Percentiles rank a stretch among this genome's conserved stretches.
These are phyloP conservation scores for Illadopsis cleaveri DNA, from an alignment of 2,113 vertebrate species.

Conservation along the genomic window DNA sequence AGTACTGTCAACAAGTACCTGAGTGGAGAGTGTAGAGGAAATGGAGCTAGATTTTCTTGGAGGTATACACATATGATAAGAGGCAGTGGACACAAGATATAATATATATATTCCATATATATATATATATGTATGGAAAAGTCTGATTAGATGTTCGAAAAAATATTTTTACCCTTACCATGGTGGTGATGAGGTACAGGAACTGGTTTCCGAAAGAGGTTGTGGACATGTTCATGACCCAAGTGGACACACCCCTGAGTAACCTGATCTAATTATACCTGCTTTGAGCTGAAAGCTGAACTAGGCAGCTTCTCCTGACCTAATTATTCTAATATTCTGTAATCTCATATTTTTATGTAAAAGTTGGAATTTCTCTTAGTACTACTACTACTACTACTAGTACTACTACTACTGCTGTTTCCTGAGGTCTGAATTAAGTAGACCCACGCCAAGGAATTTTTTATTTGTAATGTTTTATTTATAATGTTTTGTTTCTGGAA, in stretches of 20 bases:
- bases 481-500: background rate
- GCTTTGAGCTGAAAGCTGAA: background rate
- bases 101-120: background rate
- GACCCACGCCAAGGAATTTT: background rate
- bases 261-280: background rate
- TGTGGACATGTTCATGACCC: background rate
- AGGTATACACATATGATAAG: background rate
- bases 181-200: background rate
- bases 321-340: background rate
- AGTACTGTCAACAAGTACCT: background rate
- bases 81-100: background rate
- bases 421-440: background rate
- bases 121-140: background rate
- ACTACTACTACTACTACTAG: background rate
- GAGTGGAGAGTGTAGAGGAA: background rate
- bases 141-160: background rate
- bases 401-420: background rate
- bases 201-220: background rate
- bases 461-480: background rate
- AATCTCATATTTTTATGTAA: background rate
- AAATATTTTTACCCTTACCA: fast-evolving
- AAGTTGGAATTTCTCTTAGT: background rate
- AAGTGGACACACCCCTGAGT: background rate
- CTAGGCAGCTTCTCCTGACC: background rate
- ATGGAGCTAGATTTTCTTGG: background rate